phyloP scores from a whole-genome alignment of 1,140 invertebrate genomes.

The Macrosteles quadrilineatus region DNA sequence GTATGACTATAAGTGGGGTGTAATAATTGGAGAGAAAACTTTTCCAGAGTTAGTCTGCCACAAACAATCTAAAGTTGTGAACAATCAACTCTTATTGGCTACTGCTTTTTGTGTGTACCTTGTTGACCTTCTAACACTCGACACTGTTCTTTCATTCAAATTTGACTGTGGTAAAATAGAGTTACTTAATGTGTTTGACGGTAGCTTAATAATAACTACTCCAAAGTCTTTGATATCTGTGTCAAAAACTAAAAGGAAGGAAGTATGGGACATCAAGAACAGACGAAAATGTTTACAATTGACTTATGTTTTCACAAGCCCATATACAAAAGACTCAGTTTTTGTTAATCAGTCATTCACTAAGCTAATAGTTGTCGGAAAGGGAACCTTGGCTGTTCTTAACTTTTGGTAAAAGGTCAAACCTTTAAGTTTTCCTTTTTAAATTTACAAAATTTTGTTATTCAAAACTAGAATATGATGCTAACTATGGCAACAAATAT shows the following conservation, averaged over 20 bases:
- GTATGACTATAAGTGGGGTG: conserved; percentile 13
- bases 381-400: background rate
- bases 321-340: conserved; percentile 7
- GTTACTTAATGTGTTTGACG: conserved; percentile 5
- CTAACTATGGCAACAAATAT: too few species aligned
- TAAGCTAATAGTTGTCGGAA: conserved; percentile 3
- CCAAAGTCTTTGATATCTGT: conserved; percentile 11
- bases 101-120: conserved; percentile 11
- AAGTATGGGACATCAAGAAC: conserved; percentile 8
- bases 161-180: conserved; percentile 13
- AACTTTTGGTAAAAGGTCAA: conserved; percentile 1
- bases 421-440: too few species aligned
- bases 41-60: conserved; percentile 5
- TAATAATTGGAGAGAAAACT: conserved; percentile 7
- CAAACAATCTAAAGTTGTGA: background rate
- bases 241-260: conserved; percentile 9
- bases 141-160: conserved; percentile 9
- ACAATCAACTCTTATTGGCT: background rate
- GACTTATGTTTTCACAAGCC: conserved; percentile 1
- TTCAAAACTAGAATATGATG: too few species aligned
- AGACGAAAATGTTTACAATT: background rate
- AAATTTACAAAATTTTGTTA: too few species aligned
- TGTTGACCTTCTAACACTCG: background rate
- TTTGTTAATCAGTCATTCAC: conserved; percentile 21
- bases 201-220: conserved; percentile 3